A percentile compares a stretch with the other conserved stretches of the same genome.
Conservation (phyloP, 2,888 invertebrate genomes). For the Drosophila kuntzei region DNA sequence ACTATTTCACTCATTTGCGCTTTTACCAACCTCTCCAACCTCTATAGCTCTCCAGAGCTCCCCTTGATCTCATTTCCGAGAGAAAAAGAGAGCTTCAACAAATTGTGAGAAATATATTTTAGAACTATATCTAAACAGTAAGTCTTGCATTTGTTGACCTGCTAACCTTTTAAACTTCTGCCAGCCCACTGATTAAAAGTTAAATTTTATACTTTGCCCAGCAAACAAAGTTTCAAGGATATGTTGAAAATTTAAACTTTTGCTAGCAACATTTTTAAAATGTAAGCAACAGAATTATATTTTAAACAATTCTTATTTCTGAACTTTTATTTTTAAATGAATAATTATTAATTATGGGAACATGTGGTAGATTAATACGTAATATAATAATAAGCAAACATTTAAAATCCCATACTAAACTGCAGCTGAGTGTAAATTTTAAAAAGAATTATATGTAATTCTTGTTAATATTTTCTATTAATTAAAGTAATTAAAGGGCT, state of each 20-base stretch:
- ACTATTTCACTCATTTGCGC: slow-evolving; percentile 60
- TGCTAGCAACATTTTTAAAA: not conserved
- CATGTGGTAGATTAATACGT: no score
- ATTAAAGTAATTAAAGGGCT: no score
- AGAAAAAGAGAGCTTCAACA: not conserved
- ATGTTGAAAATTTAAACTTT: not conserved
- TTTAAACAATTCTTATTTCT: not conserved
- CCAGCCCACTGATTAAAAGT: not conserved
- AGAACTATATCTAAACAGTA: slow-evolving; percentile 14
- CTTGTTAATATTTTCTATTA: no score
- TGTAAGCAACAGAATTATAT: not conserved
- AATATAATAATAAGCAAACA: no score
- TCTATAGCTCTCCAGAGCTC: not conserved
- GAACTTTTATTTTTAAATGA: no score
- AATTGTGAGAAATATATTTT: slow-evolving; percentile 19
- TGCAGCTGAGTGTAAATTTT: not conserved
- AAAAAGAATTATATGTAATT: not conserved
- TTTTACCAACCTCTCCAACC: slow-evolving; percentile 31
- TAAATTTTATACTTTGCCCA: not conserved
- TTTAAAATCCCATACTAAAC: not conserved
- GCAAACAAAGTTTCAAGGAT: not conserved
- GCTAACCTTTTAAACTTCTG: not conserved
- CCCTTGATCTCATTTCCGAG: slow-evolving; percentile 29
- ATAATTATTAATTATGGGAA: no score
- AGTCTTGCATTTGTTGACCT: not conserved